Conservation (phyloP, 2,888 invertebrate species). For the Luperina nickerlii region DNA sequence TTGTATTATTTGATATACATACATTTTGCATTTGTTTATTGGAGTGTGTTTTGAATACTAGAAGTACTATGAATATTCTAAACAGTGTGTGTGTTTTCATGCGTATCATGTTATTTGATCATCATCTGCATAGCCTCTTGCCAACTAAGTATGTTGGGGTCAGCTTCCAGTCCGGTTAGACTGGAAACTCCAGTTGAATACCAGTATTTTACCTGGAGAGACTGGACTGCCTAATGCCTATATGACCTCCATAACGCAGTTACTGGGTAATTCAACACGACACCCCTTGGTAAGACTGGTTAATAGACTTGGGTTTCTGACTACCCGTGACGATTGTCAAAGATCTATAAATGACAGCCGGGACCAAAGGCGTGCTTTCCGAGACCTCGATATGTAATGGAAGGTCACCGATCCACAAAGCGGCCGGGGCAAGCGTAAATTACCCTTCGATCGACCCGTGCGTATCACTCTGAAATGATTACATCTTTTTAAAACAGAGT, state of each 20-base stretch:
- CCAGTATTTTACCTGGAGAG: not conserved
- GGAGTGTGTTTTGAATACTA: constrained; percentile 7
- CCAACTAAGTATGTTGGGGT: too few relatives aligned
- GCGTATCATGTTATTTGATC: not conserved
- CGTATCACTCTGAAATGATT: not conserved
- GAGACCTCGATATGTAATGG: not conserved
- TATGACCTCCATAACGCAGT: not conserved
- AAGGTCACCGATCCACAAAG: not conserved
- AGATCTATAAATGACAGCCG: not conserved
- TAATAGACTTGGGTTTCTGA: not conserved
- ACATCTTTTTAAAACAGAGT: not conserved
- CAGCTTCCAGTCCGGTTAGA: not conserved
- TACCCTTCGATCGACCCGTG: not conserved
- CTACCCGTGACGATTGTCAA: not conserved
- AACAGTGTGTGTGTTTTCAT: not conserved
- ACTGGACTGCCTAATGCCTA: not conserved
- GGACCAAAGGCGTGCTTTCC: not conserved
- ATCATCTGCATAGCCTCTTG: not conserved
- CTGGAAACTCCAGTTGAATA: not conserved
- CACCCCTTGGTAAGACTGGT: not conserved
- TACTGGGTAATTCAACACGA: not conserved
- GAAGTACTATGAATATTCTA: not conserved
- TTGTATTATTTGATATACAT: constrained; percentile 14
- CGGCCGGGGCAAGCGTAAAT: not conserved
- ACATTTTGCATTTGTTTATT: constrained; percentile 9